These are phyloP conservation scores for Campylomormyrus tamandua DNA, from an alignment of 2,113 vertebrate genomes.

Conservation along the genomic window DNA sequence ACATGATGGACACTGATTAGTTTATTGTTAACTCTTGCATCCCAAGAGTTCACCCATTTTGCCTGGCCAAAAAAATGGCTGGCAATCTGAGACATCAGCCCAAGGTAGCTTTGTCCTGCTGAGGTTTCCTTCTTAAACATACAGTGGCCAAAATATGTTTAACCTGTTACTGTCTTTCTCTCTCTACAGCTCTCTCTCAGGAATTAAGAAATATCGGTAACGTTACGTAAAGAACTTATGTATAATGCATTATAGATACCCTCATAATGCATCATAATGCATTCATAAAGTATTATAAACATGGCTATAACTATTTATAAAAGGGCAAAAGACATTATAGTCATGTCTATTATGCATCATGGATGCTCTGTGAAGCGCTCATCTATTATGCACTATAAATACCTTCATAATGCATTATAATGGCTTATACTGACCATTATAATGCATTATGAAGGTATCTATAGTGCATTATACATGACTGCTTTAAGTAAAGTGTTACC, in stretches of 20 bases:
- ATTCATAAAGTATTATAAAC: background rate
- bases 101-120: background rate
- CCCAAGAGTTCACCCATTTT: background rate
- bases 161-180: background rate
- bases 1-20: background rate
- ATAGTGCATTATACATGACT: background rate
- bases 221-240: background rate
- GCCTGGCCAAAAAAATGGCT: background rate
- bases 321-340: background rate
- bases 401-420: background rate
- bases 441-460: background rate
- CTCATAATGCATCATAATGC: background rate
- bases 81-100: background rate
- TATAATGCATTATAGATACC: background rate
- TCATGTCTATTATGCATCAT: background rate
- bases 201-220: background rate
- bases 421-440: background rate
- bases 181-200: background rate
- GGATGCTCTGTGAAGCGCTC: background rate
- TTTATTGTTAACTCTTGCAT: background rate
- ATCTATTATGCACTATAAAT: background rate
- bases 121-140: background rate
- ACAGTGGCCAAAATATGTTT: background rate
- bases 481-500: background rate
- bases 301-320: background rate